Percentiles rank a stretch among this genome's conserved stretches.
These are phyloP conservation scores for Pteruthius melanotis DNA, from an alignment of 2,113 vertebrate species.

Conservation along the genomic window DNA sequence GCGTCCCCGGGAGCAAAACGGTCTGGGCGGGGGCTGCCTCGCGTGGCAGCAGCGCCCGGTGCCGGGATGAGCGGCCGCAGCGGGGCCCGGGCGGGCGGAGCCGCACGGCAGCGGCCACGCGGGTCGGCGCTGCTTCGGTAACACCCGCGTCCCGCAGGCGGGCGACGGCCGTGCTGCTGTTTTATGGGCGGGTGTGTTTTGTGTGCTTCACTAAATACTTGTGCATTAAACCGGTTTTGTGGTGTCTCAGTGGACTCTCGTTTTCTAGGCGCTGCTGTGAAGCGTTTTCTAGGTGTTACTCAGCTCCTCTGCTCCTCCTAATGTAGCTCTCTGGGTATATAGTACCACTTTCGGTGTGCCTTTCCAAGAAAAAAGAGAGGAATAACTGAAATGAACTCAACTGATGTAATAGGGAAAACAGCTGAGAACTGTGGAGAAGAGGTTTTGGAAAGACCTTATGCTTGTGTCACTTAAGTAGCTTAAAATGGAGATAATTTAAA, in stretches of 20 bases:
- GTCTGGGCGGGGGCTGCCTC: background rate
- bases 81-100: background rate
- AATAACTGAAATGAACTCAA: too few species aligned
- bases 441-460: background rate
- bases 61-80: background rate
- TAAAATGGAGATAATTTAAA: background rate
- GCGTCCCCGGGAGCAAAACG: too few species aligned
- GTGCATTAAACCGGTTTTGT: background rate
- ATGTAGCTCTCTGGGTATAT: fast-evolving
- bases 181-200: background rate
- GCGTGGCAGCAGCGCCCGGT: too few species aligned
- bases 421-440: background rate
- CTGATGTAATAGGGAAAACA: background rate
- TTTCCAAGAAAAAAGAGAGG: background rate
- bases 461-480: background rate
- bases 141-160: background rate
- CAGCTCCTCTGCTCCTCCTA: too few species aligned
- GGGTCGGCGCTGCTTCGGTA: background rate
- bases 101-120: background rate
- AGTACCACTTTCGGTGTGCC: fast-evolving
- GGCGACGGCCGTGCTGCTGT: fast-evolving
- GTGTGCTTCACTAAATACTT: fast-evolving
- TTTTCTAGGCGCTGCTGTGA: background rate
- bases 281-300: fast-evolving
- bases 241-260: background rate